phyloP scores from a whole-genome alignment of 2,113 vertebrate species.

The Erinaceus europaeus region DNA sequence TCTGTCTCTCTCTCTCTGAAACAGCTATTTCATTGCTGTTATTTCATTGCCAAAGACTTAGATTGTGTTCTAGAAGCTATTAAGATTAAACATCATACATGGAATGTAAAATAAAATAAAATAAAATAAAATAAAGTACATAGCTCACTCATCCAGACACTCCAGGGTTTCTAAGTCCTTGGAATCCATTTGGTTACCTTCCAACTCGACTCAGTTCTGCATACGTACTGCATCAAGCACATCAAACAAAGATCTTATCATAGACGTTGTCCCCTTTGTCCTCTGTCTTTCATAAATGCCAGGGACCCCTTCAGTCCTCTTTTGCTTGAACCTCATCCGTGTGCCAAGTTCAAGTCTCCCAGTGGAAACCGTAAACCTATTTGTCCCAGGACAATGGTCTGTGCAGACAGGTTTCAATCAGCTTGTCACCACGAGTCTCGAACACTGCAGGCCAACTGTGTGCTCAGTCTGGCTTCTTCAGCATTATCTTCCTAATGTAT shows the following conservation, averaged over 20 bases:
- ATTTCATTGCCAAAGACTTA: neutral
- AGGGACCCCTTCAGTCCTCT: neutral
- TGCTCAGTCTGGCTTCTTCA: conserved; percentile 50
- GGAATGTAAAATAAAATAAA: too few relatives aligned
- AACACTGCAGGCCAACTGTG: conserved; percentile 52
- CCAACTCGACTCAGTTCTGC: conserved; percentile 44
- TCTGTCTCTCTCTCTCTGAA: neutral
- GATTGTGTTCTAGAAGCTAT: neutral
- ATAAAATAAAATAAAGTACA: neutral
- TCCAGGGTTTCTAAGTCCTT: conserved; percentile 46
- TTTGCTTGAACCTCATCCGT: neutral
- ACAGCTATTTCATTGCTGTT: neutral
- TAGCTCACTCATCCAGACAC: conserved; percentile 23
- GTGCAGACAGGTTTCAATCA: conserved; percentile 28
- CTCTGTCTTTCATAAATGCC: neutral
- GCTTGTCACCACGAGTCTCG: neutral
- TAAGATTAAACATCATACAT: neutral
- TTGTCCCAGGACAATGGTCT: conserved; percentile 27
- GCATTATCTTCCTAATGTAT: conserved; percentile 55
- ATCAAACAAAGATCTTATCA: neutral
- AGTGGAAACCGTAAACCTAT: neutral
- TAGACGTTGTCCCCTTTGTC: neutral
- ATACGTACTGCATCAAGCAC: neutral
- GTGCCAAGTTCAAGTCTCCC: conserved; percentile 33
- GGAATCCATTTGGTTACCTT: conserved; percentile 17